Percentiles rank a stretch among this genome's conserved stretches.
These are phyloP conservation scores for Myotis vivesi DNA, from an alignment of 2,797 vertebrate species.

Conservation along the genomic window DNA sequence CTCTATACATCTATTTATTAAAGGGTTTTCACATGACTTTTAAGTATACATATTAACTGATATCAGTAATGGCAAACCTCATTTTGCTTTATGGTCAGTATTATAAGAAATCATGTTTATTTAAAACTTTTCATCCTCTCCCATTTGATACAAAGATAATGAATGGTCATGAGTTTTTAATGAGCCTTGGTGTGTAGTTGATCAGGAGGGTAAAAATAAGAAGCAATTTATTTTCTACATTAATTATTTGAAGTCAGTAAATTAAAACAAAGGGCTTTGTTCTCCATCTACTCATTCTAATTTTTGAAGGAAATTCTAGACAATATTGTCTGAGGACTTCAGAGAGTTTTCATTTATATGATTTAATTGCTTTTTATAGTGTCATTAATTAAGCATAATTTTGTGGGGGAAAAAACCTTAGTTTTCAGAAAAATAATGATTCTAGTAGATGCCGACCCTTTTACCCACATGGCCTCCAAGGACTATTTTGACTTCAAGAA, in stretches of 20 bases:
- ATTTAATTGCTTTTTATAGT: background rate
- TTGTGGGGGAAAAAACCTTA: background rate
- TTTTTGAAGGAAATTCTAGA: background rate
- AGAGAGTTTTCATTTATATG: background rate
- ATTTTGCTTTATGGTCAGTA: background rate
- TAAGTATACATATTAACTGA: background rate
- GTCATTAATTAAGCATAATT: background rate
- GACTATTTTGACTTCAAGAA: background rate
- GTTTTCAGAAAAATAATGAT: background rate
- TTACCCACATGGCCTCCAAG: background rate
- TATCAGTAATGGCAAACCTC: background rate
- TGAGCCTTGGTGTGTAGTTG: background rate
- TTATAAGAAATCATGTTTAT: background rate
- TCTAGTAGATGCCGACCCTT: background rate
- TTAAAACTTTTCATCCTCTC: background rate
- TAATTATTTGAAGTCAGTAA: constrained; percentile 30
- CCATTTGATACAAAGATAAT: background rate
- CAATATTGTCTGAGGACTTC: background rate
- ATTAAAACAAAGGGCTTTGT: background rate
- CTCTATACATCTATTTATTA: background rate
- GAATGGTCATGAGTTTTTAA: background rate
- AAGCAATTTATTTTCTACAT: background rate
- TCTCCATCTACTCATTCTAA: background rate
- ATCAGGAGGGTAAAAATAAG: background rate
- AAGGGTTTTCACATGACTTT: background rate